Percentiles rank a stretch among this genome's conserved stretches.
Conservation (phyloP, 2,113 vertebrate species). For the Leucosticte australis region DNA sequence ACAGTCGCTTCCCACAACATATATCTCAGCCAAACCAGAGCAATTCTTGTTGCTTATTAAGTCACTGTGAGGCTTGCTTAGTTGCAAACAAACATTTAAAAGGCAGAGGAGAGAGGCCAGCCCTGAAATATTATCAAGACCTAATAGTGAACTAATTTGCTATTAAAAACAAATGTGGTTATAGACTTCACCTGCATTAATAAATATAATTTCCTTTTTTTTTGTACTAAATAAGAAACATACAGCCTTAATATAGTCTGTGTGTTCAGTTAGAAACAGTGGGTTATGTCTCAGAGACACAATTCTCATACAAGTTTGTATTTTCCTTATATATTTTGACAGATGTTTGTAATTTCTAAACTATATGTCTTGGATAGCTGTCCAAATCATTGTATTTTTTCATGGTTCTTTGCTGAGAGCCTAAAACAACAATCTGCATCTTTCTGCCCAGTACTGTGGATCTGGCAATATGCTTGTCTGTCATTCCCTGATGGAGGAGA, state of each 20-base stretch:
- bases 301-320: not conserved
- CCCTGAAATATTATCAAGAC: not conserved
- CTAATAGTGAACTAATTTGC: not conserved
- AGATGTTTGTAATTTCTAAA: slow-evolving; percentile 23
- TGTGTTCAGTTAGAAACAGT: not conserved
- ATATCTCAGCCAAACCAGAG: not conserved
- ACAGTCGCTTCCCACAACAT: not conserved
- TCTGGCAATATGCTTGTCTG: not conserved
- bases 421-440: not conserved
- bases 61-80: not conserved
- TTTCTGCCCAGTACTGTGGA: not conserved
- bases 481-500: not conserved
- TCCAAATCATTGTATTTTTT: not conserved
- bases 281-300: not conserved
- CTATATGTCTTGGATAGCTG: not conserved
- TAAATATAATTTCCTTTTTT: not conserved
- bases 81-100: not conserved
- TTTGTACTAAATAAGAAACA: not conserved
- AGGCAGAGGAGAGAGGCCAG: not conserved
- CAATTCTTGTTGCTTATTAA: not conserved
- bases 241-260: not conserved
- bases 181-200: not conserved
- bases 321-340: slow-evolving; percentile 33
- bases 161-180: not conserved
- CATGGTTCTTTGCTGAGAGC: not conserved